These are phyloP conservation scores for Sycobia sp. DNA, from an alignment of 1,140 invertebrate genomes.

Conservation along the genomic window DNA sequence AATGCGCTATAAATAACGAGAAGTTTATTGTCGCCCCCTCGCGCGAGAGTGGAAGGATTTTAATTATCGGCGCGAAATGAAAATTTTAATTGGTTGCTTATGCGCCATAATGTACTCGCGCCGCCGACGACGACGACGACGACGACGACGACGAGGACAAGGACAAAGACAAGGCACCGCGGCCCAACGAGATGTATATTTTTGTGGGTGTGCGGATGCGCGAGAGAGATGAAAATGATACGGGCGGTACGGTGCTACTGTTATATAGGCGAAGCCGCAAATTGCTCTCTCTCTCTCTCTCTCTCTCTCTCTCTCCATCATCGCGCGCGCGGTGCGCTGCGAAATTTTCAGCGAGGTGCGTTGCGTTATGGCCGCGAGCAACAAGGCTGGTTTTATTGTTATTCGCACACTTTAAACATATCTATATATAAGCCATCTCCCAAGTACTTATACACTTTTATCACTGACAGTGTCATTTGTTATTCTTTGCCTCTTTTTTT, in stretches of 20 bases:
- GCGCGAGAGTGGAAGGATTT: neutral
- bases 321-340: too few species aligned
- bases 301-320: too few species aligned
- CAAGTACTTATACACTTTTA: slow-evolving; percentile 19
- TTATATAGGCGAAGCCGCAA: slow-evolving; percentile 16
- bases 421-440: too few species aligned
- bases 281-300: slow-evolving; percentile 18
- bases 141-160: too few species aligned
- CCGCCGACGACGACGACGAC: too few species aligned
- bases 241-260: neutral
- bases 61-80: slow-evolving; percentile 12
- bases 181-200: slow-evolving; percentile 11
- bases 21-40: too few species aligned
- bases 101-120: too few species aligned
- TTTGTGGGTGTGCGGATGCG: neutral
- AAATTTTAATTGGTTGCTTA: slow-evolving; percentile 22
- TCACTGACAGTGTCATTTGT: slow-evolving; percentile 23
- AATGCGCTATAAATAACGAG: too few species aligned
- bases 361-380: slow-evolving; percentile 13
- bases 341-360: too few species aligned
- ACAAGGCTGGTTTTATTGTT: slow-evolving; percentile 30
- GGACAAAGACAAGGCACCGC: too few species aligned
- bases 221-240: neutral
- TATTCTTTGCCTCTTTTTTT: neutral
- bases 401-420: slow-evolving; percentile 29